Evolutionary conservation across 2,113 vertebrate species (phyloP).

Genomic region (Barnardius zonarius): DNA sequence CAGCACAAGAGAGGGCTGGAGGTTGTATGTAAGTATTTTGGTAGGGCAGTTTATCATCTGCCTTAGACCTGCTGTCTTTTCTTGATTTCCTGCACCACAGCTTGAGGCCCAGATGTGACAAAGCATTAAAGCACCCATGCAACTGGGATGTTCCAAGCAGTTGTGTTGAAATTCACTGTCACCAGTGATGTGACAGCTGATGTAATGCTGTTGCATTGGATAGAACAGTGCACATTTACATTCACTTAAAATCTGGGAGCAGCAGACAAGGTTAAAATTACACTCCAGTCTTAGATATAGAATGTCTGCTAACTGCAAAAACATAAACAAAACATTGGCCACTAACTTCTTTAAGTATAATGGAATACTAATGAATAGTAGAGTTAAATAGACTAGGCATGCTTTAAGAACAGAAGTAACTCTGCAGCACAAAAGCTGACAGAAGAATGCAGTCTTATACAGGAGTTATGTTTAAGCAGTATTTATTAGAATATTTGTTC

Average conservation of each 20-base stretch:
- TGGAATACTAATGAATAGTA: no score
- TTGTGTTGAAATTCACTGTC: neutral
- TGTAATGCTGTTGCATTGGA: neutral
- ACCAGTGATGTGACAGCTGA: neutral
- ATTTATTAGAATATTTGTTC: neutral
- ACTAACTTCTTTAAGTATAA: neutral
- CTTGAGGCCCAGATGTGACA: neutral
- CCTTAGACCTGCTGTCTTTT: neutral
- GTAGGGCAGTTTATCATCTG: neutral
- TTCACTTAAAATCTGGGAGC: neutral
- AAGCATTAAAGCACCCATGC: neutral
- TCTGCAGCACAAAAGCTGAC: neutral
- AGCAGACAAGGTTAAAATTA: neutral
- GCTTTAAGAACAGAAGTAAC: neutral
- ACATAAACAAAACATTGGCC: neutral
- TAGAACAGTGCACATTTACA: neutral
- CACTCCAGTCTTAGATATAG: neutral
- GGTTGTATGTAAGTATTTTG: neutral
- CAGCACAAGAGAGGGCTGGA: neutral
- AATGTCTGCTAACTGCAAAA: neutral
- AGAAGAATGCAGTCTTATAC: rapidly evolving
- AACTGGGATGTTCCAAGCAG: neutral
- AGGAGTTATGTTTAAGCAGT: neutral
- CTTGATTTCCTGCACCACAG: neutral
- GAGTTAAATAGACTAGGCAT: neutral